phyloP scores from a whole-genome alignment of 1,140 invertebrate genomes.

The Heliconius himera region DNA sequence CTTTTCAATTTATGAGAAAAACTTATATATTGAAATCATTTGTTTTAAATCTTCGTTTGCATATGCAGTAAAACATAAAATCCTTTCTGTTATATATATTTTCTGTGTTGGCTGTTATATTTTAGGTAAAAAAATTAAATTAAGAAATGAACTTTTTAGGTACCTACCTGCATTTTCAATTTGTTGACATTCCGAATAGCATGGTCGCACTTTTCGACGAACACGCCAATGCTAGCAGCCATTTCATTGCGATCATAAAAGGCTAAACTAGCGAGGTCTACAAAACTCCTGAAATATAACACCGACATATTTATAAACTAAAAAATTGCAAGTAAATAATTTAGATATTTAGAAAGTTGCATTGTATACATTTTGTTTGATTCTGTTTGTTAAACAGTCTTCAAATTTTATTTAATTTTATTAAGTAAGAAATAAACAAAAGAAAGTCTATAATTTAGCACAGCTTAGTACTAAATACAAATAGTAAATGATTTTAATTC shows the following conservation, averaged over 20 bases:
- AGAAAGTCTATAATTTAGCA: not conserved
- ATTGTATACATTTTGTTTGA: not conserved
- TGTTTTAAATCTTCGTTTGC: too few relatives aligned
- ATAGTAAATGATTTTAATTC: too few relatives aligned
- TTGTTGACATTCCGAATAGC: conserved; percentile 61
- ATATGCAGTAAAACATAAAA: too few relatives aligned
- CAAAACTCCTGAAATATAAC: conserved; percentile 67
- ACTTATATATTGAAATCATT: too few relatives aligned
- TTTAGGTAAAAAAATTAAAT: too few relatives aligned
- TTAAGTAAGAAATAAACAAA: not conserved
- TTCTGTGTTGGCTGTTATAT: too few relatives aligned
- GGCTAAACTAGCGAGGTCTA: conserved; percentile 67
- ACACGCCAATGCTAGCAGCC: conserved; percentile 58
- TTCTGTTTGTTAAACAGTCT: not conserved
- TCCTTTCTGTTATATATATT: too few relatives aligned
- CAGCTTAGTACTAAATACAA: not conserved
- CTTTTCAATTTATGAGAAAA: too few relatives aligned
- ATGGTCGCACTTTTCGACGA: conserved; percentile 65
- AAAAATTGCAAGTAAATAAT: not conserved
- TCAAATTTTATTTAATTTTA: not conserved
- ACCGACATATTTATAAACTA: not conserved
- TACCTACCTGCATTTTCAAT: conserved; percentile 64
- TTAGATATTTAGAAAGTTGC: not conserved
- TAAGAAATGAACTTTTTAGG: conserved; percentile 10
- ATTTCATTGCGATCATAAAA: conserved; percentile 65